Percentiles rank a stretch among this genome's conserved stretches.
phyloP scores from a whole-genome alignment of 2,113 vertebrate species.

The zebrafish (Danio rerio) region GRCz12tu NC_133194.1:22850501-22851000 shows the following conservation, averaged over 20 bases:
- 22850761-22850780: neutral
- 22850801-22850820: neutral
- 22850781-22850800: neutral
- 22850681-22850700: no score
- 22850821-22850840: neutral
- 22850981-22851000: neutral
- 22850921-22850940: constrained; percentile 29
- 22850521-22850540: constrained; percentile 2
- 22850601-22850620: neutral
- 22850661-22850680: neutral
- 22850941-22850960: constrained; percentile 26
- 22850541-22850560: neutral
- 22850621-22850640: neutral
- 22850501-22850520: no score
- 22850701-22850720: neutral
- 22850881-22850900: neutral
- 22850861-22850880: constrained; percentile 28
- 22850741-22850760: neutral
- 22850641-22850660: neutral
- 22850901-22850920: constrained; percentile 34
- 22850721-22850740: neutral
- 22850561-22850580: no score
- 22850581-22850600: neutral
- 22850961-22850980: constrained; percentile 22
- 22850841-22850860: constrained; percentile 16